Conservation (phyloP, 2,888 invertebrate species). For the Barypeithes pellucidus region DNA sequence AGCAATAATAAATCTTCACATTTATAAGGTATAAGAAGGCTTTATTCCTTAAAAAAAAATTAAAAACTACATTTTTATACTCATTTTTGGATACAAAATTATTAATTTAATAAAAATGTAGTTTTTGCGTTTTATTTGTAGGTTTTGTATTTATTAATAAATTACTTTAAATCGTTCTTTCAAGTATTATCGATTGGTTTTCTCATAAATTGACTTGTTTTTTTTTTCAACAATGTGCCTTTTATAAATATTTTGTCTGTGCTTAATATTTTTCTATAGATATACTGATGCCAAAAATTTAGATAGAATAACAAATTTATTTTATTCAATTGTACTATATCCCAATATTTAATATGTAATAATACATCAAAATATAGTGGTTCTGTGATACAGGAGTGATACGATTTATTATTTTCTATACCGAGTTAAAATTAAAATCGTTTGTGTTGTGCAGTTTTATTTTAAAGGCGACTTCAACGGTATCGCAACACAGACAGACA, state of each 20-base stretch:
- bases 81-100: neutral
- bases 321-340: slow-evolving; percentile 17
- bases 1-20: slow-evolving; percentile 23
- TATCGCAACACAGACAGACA: too few relatives aligned
- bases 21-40: slow-evolving; percentile 37
- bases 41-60: slow-evolving; percentile 21
- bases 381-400: slow-evolving; percentile 53
- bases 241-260: slow-evolving; percentile 41
- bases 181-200: neutral
- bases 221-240: slow-evolving; percentile 42
- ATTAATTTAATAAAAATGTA: neutral
- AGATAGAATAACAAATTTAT: slow-evolving; percentile 22
- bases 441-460: too few relatives aligned
- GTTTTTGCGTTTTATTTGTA: slow-evolving; percentile 6
- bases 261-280: slow-evolving; percentile 41
- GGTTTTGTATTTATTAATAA: slow-evolving; percentile 20
- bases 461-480: too few relatives aligned
- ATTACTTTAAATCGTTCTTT: neutral
- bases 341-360: neutral
- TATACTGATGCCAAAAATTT: slow-evolving; percentile 27
- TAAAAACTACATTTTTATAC: slow-evolving; percentile 12
- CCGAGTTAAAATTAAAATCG: neutral
- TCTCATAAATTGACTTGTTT: neutral
- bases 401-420: slow-evolving; percentile 23
- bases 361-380: slow-evolving; percentile 40